A percentile compares a stretch with the other conserved stretches of the same genome.
Conservation (phyloP, 1,140 invertebrate species). For the Ips nitidus region DNA sequence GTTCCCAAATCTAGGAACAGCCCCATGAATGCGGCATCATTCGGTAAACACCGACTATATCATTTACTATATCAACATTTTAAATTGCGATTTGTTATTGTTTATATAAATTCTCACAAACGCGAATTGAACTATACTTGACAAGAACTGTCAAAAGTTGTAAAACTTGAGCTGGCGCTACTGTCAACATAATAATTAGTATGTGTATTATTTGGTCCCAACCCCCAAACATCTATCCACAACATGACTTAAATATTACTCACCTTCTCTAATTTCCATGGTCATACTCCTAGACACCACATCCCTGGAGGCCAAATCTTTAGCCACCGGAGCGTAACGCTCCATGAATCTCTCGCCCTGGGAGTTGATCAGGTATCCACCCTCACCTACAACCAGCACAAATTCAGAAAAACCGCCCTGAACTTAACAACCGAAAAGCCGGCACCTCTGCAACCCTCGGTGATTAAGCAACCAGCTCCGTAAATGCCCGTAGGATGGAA, state of each 20-base stretch:
- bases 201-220: too few relatives aligned
- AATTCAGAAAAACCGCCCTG: constrained; percentile 10
- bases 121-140: too few relatives aligned
- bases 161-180: too few relatives aligned
- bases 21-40: too few relatives aligned
- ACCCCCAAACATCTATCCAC: too few relatives aligned
- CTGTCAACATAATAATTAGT: too few relatives aligned
- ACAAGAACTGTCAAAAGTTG: too few relatives aligned
- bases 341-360: constrained; percentile 86
- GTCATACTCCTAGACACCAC: constrained; percentile 83
- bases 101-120: too few relatives aligned
- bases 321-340: constrained; percentile 78
- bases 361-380: constrained; percentile 80
- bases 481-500: constrained; percentile 88
- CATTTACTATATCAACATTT: too few relatives aligned
- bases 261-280: constrained; percentile 78
- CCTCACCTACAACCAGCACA: constrained; percentile 59
- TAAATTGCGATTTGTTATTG: too few relatives aligned
- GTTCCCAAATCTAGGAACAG: too few relatives aligned
- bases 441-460: constrained; percentile 69
- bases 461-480: constrained; percentile 83
- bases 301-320: constrained; percentile 84
- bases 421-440: background rate
- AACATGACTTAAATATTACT: background rate
- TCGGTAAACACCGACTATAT: too few relatives aligned